Evolutionary conservation across 2,113 vertebrate species (phyloP).

Genomic region (Amphilophus citrinellus): DNA sequence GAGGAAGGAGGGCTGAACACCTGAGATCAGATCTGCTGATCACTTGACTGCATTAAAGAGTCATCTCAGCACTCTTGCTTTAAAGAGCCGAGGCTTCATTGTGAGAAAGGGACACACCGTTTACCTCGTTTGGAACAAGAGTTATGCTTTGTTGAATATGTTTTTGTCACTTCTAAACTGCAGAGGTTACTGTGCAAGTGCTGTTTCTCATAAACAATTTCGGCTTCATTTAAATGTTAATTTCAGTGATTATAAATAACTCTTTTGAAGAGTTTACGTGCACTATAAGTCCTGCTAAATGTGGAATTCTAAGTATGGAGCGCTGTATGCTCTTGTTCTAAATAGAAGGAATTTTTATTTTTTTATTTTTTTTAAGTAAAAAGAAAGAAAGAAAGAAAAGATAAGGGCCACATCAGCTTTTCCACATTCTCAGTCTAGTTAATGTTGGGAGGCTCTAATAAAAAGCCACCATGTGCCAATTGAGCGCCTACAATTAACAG

Average conservation of each 20-base stretch:
- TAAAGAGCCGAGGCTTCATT: constrained; percentile 55
- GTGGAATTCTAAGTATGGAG: constrained; percentile 16
- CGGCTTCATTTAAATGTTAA: constrained; percentile 9
- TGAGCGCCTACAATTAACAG: constrained; percentile 91
- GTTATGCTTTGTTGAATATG: not conserved
- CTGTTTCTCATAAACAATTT: not conserved
- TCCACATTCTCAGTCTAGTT: constrained; percentile 86
- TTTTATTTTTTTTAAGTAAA: not conserved
- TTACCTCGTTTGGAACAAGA: not conserved
- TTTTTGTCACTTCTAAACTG: not conserved
- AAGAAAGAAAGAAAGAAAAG: constrained; percentile 5
- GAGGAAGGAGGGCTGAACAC: constrained; percentile 52
- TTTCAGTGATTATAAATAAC: not conserved
- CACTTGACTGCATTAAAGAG: constrained; percentile 56
- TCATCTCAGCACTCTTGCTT: constrained; percentile 38
- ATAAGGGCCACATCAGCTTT: constrained; percentile 79
- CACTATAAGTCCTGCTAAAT: not conserved
- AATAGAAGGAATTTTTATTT: constrained; percentile 10
- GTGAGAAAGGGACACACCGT: constrained; percentile 19
- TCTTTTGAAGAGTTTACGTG: not conserved
- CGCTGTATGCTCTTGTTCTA: not conserved
- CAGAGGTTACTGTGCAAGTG: not conserved
- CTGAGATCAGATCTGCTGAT: constrained; percentile 71
- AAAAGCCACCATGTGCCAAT: constrained; percentile 90
- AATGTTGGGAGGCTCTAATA: constrained; percentile 86